Evolutionary conservation across 2,797 vertebrate species (phyloP).

Genomic region (Hypotaenidia philippensis): DNA sequence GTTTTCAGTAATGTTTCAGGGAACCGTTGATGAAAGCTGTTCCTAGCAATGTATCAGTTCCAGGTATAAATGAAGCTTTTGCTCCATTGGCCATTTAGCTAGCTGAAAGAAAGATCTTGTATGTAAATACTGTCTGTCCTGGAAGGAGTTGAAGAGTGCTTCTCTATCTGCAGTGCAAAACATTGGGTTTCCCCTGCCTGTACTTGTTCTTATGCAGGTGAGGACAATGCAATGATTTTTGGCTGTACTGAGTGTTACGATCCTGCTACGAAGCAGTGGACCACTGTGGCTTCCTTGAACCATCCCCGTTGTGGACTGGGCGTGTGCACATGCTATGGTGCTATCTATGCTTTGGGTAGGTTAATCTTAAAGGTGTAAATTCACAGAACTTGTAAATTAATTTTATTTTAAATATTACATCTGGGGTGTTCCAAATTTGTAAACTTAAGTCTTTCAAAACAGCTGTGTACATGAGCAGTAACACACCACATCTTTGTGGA

Average conservation of each 20-base stretch:
- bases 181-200: background rate
- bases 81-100: accelerated
- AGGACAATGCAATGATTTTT: slow-evolving; percentile 98
- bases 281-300: slow-evolving; percentile 93
- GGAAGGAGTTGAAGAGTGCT: background rate
- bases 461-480: background rate
- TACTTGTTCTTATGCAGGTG: slow-evolving; percentile 82
- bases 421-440: background rate
- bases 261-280: slow-evolving; percentile 97
- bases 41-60: background rate
- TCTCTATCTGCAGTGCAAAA: background rate
- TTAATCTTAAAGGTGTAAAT: background rate
- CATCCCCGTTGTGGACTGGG: slow-evolving; percentile 94
- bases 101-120: background rate
- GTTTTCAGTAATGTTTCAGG: background rate
- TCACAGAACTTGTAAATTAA: background rate
- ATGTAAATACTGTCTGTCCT: background rate
- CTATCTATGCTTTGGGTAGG: slow-evolving; percentile 94
- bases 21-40: background rate
- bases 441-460: background rate
- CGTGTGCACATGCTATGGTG: slow-evolving; percentile 92
- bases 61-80: background rate
- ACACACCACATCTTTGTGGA: background rate
- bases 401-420: background rate
- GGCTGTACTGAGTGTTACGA: slow-evolving; percentile 97